Evolutionary conservation across 2,888 invertebrate species (phyloP).

Genomic region (Clistopyga incitator): DNA sequence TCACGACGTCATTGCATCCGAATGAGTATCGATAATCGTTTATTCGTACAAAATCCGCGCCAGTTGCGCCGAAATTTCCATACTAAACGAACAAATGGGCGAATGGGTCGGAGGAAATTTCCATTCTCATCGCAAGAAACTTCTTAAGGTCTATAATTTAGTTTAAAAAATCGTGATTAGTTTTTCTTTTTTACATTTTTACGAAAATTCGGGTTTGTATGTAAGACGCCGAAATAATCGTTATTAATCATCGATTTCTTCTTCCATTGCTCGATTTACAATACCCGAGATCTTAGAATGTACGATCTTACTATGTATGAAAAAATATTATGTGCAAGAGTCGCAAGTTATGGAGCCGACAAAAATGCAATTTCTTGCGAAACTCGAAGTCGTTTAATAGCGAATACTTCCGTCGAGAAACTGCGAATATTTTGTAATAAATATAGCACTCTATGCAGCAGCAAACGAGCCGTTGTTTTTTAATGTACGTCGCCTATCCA

Average conservation of each 20-base stretch:
- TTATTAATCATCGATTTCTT: background rate
- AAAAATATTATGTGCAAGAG: constrained; percentile 32
- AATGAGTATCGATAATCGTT: constrained; percentile 22
- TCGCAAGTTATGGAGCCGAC: constrained; percentile 12
- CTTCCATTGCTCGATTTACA: constrained; percentile 44
- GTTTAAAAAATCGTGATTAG: constrained; percentile 3
- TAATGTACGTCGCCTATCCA: constrained; percentile 3
- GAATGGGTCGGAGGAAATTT: background rate
- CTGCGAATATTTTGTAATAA: constrained; percentile 81
- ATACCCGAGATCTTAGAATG: constrained; percentile 26
- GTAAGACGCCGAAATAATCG: background rate
- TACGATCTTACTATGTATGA: constrained; percentile 24
- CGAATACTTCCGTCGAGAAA: constrained; percentile 42
- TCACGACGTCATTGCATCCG: constrained; percentile 40
- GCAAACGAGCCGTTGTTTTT: constrained; percentile 22
- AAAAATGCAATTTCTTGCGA: constrained; percentile 23
- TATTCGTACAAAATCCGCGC: constrained; percentile 28
- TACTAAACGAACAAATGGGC: constrained; percentile 34
- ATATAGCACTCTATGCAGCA: constrained; percentile 75
- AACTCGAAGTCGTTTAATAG: constrained; percentile 11
- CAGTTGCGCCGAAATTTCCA: background rate
- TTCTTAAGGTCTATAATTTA: constrained; percentile 19
- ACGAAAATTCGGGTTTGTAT: background rate
- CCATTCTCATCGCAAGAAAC: constrained; percentile 10
- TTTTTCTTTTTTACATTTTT: constrained; percentile 45